Evolutionary conservation across 2,113 vertebrate genomes (phyloP).

Genomic region (Anser cygnoides): DNA sequence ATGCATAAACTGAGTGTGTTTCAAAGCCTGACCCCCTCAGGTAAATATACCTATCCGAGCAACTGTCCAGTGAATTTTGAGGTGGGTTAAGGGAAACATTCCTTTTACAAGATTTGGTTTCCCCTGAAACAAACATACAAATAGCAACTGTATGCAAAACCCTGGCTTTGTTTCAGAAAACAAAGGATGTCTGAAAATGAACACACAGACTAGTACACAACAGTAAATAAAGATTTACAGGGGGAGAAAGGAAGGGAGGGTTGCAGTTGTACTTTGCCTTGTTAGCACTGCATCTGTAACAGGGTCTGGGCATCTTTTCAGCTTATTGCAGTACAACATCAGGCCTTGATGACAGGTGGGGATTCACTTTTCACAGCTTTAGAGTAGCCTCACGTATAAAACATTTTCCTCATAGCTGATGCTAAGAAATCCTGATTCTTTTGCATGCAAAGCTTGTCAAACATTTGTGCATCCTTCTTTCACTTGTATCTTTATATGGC

Average conservation of each 20-base stretch:
- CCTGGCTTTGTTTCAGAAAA: neutral
- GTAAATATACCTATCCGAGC: neutral
- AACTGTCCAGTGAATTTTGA: neutral
- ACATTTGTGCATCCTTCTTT: neutral
- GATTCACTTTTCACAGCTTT: neutral
- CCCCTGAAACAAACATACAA: neutral
- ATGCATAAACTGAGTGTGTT: neutral
- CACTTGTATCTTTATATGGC: neutral
- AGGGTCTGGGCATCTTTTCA: neutral
- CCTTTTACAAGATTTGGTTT: neutral
- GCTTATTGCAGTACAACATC: neutral
- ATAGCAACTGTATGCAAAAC: neutral
- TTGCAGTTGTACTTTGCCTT: neutral
- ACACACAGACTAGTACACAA: neutral
- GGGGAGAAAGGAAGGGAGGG: fast-evolving
- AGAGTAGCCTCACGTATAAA: neutral
- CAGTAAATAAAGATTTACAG: neutral
- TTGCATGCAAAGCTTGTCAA: neutral
- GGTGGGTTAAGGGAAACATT: neutral
- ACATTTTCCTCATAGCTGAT: neutral
- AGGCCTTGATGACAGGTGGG: neutral
- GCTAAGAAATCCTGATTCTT: neutral
- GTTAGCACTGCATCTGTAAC: neutral
- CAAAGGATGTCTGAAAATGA: neutral
- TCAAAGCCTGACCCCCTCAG: neutral